Percentiles rank a stretch among this genome's conserved stretches.
Evolutionary conservation across 2,797 vertebrate genomes (phyloP).

Genomic region (Myotis findleyi): DNA sequence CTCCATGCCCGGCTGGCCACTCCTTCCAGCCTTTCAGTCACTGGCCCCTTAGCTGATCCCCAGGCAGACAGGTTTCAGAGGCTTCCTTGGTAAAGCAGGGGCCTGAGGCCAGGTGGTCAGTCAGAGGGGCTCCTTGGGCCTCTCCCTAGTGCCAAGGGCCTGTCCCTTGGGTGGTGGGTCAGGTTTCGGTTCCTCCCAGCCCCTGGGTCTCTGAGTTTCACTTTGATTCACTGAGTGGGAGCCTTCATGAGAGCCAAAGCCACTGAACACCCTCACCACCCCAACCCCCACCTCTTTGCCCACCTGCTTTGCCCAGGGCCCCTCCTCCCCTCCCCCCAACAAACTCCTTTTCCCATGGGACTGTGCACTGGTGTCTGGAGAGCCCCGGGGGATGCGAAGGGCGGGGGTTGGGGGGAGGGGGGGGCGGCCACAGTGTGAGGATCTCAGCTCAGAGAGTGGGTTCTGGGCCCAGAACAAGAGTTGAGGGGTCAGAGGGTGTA

Average conservation of each 20-base stretch:
- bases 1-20: not conserved
- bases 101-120: constrained; percentile 62
- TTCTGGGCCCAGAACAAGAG: not conserved
- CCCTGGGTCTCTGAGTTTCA: constrained; percentile 70
- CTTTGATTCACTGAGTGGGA: constrained; percentile 76
- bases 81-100: not conserved
- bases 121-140: constrained; percentile 55
- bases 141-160: constrained; percentile 70
- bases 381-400: not conserved
- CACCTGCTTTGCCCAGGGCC: constrained; percentile 18
- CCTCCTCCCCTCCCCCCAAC: too few relatives aligned
- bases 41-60: not conserved
- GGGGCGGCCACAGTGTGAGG: not conserved
- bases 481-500: not conserved
- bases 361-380: not conserved
- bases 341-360: not conserved
- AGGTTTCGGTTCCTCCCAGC: constrained; percentile 75
- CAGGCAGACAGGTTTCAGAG: not conserved
- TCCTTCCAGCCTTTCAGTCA: not conserved
- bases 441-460: not conserved
- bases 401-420: too few relatives aligned
- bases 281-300: not conserved
- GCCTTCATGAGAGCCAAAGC: constrained; percentile 37
- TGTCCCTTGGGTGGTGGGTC: constrained; percentile 68
- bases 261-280: not conserved